Conservation (phyloP, 2,113 vertebrate species). For the Anser cygnoides region DNA sequence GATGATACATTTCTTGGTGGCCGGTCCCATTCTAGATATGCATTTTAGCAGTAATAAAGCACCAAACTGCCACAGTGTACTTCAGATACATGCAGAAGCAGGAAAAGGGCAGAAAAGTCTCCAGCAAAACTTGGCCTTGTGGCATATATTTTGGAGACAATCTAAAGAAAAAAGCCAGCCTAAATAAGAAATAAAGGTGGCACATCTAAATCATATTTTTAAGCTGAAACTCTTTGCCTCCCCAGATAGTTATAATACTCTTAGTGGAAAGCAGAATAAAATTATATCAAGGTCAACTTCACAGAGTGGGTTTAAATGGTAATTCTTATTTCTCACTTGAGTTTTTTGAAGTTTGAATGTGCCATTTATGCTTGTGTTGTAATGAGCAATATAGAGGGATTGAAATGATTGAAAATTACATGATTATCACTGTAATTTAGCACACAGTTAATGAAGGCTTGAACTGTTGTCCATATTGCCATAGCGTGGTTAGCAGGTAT, state of each 20-base stretch:
- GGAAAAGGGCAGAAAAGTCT: neutral
- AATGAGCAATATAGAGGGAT: neutral
- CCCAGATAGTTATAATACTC: neutral
- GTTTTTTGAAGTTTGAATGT: constrained; percentile 6
- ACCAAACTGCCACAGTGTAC: neutral
- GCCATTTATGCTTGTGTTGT: neutral
- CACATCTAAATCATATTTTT: neutral
- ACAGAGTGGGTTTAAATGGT: neutral
- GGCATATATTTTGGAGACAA: neutral
- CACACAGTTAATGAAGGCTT: constrained; percentile 47
- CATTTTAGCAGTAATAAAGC: neutral
- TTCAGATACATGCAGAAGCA: neutral
- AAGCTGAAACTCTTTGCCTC: neutral
- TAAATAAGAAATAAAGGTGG: neutral
- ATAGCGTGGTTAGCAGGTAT: neutral
- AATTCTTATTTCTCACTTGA: constrained; percentile 6
- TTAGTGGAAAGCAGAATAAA: constrained; percentile 8
- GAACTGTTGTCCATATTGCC: constrained; percentile 21
- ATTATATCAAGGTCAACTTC: constrained; percentile 12
- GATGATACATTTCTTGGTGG: neutral
- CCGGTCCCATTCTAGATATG: neutral
- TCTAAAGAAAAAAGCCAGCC: neutral
- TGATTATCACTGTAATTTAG: constrained; percentile 45
- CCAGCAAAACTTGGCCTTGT: neutral
- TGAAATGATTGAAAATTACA: constrained; percentile 20